A percentile compares a stretch with the other conserved stretches of the same genome.
phyloP scores from a whole-genome alignment of 2,113 vertebrate species.

The Hypomesus transpacificus region DNA sequence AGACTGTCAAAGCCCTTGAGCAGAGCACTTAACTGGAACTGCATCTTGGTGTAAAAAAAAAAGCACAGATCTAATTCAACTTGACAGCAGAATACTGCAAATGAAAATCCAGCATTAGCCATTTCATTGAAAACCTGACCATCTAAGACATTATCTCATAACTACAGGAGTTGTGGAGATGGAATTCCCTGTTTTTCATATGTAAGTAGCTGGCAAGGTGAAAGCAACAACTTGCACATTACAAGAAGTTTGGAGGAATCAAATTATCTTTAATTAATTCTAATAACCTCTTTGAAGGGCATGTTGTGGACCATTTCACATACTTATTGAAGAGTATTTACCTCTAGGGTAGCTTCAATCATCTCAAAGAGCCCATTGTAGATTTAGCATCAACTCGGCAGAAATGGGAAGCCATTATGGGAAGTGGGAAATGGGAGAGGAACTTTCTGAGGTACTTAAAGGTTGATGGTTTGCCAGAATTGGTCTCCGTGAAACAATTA shows the following conservation, averaged over 20 bases:
- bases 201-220: not conserved
- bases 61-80: too few relatives aligned
- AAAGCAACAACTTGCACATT: not conserved
- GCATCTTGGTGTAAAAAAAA: too few relatives aligned
- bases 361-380: conserved; percentile 35
- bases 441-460: conserved; percentile 5
- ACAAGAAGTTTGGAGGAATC: not conserved
- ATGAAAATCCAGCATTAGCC: too few relatives aligned
- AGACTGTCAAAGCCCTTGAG: conserved; percentile 9
- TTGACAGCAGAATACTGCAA: too few relatives aligned
- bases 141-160: conserved; percentile 6
- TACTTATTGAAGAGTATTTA: conserved; percentile 14
- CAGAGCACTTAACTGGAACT: conserved; percentile 14
- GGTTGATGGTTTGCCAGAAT: conserved; percentile 1
- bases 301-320: conserved; percentile 26
- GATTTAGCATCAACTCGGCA: not conserved
- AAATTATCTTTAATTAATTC: conserved; percentile 40
- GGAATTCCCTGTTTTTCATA: conserved; percentile 34
- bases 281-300: conserved; percentile 42
- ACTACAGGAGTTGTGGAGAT: not conserved
- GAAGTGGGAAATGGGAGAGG: conserved; percentile 6
- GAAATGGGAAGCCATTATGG: conserved; percentile 7
- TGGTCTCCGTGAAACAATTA: conserved; percentile 51
- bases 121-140: too few relatives aligned
- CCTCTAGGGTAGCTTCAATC: conserved; percentile 12